Base-by-base conservation (phyloP, 2,797 vertebrate species). In the Antennarius maculatus region DNA sequence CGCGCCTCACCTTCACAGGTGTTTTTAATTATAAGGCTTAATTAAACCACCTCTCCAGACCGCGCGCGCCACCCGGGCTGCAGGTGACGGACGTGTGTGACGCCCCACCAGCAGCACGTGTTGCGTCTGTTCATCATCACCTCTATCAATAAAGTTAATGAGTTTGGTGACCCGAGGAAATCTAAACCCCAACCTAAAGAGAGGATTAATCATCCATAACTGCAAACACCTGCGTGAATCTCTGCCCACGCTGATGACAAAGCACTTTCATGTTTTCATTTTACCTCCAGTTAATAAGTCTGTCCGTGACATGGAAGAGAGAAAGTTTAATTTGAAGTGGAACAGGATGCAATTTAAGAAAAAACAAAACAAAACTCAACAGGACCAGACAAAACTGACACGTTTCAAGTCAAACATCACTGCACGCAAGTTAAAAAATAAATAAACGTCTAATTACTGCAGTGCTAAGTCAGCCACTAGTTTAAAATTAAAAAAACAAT, bases 171-270 rank as follows among this genome's bases (percentile, higher is more conserved):
- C 66, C 73, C 54, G 47, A 54, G 45, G 50, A 53, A 6, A 41
- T 41, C 27, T 17, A 3, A 37, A 3, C 59, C n/a, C 55, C 41
- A 17, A 8, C n/a, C 56, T 29, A 3, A 60, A 48, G 37, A 60
- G 17, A 69, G 34, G 9, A 34, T 46, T 18, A 75, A 78, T 81
- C 66, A 78, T 50, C 18, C 27, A 4, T 79, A 73, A 87, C 55
- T 78, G 66, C 64, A 75, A 79, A 76, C 83, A 88, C 51, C 64
- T 81, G 73, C 65, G 48, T 53, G 45, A 61, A 17, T 18, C 34
- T 12, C 23, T n/a, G 7, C 17, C 27, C 43, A 39, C 49, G 18
- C 29, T 34, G 17, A 11, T 50, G 29, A 62, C 55, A 34, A 37
- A 50, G 15, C 16, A 48, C 42, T 43, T 64, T 71, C 41, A 37